Evolutionary conservation across 2,888 invertebrate genomes (phyloP), one percentile per base, ranked within the genome.

Genomic region (Tetrapedia diversipes): DNA sequence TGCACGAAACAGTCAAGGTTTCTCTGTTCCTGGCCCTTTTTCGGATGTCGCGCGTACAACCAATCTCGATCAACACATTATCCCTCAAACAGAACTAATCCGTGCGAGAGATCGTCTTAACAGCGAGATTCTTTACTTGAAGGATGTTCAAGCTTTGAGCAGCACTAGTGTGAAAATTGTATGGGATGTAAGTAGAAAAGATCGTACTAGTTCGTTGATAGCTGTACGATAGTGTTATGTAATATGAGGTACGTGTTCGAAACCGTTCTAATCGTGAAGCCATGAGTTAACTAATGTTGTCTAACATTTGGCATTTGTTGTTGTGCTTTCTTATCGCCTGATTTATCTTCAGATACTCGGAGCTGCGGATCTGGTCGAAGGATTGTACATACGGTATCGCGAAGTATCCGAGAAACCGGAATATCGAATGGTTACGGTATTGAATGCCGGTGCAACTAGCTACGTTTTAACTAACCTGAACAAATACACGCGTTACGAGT

Each of bases 401-500:
- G 93, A 94, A 80, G 87, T 93, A 64, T 92, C 92, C 14, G 90
- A 91, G 19, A 90, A 91, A 61, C 91, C 90, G 82, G 95, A 95
- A 83, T 95, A 95, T 91, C 94, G 94, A 80, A 95, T 95, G 93
- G 95, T 95, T 39, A 95, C 95, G 1, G 95, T 96, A 0, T 93
- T 94, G 79, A 95, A 95, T 80, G 94, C 95, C 82, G 95, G 94
- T 39, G 95, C 95, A 3, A 95, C 95, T 61, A 95, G 95, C 90
- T 96, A 96, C 91, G 94, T 95, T 29, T 93, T 97, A 72, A 95
- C 95, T 47, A 96, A 96, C 87, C 93, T 98, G 84, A 94, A 95
- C 86, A 97, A 98, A 82, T 97, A 95, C 91, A 96, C 97, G 72
- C 95, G 96, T 91, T 98, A 98, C 91, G 97, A 98, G 92, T 96